These are phyloP conservation scores for Frankliniella fusca DNA, from an alignment of 2,888 invertebrate species.

Conservation along the genomic window DNA sequence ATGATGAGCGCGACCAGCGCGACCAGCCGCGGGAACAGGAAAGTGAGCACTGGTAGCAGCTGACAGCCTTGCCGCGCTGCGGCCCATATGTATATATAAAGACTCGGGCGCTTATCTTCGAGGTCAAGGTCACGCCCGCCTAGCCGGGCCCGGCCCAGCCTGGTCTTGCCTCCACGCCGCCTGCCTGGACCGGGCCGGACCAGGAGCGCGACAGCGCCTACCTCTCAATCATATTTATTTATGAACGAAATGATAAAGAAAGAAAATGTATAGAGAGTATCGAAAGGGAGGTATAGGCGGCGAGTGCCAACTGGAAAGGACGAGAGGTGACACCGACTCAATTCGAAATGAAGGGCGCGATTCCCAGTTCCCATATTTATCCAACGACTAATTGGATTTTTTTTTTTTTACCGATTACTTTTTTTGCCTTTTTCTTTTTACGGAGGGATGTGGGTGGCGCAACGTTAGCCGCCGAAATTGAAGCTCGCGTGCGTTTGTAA, in stretches of 20 bases:
- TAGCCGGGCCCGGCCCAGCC: no score
- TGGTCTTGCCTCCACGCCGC: background rate
- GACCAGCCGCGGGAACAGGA: background rate
- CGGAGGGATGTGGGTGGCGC: no score
- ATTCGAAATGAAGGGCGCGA: no score
- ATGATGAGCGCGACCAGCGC: background rate
- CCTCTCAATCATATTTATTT: background rate
- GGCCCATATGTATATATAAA: background rate
- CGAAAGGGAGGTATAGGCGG: background rate
- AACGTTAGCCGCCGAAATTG: no score
- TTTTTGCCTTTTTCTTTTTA: no score
- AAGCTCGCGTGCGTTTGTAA: no score
- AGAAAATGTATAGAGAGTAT: background rate
- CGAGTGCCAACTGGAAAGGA: background rate
- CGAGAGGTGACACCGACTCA: no score
- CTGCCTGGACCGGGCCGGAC: background rate
- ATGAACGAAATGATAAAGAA: background rate
- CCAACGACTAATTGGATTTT: no score
- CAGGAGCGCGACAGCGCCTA: background rate
- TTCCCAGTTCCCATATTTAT: no score
- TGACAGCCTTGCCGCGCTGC: background rate
- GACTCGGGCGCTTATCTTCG: slow-evolving; percentile 1
- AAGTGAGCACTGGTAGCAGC: background rate
- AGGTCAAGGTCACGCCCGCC: slow-evolving; percentile 7
- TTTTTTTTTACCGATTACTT: no score